Base-by-base conservation (phyloP, 64 coral and sea anemone species). In the Montipora capricornis region DNA sequence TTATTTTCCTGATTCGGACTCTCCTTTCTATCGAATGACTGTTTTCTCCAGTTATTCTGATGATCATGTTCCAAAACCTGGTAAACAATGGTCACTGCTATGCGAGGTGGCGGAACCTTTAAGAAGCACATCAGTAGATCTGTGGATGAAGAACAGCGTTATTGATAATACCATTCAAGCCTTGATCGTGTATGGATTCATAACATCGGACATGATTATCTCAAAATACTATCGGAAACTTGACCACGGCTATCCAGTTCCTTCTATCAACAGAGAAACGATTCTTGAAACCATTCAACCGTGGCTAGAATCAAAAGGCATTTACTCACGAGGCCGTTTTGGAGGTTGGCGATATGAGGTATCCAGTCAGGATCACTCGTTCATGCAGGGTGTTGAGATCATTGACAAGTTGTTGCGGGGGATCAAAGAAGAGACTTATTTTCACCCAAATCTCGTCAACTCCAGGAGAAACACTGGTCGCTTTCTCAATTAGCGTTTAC, bases 291-390 rank as follows among this genome's bases (percentile, higher is more conserved):
- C 75, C 13, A 70, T 96, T 17, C 95, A 90, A 47, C 90, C 90
- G 12, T 96, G 95, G 95, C 20, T 96, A 49, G 77, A 96, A 78
- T 90, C 91, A 11, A 80, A 90, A n/a, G 22, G 49, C 3, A 83
- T 96, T 24, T 96, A 78, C 80, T 96, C 91, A 2, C 85, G 95
- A 0, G 95, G 95, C 37, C 62, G 95, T 9, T 96, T 96, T 85
- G 95, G 95, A 45, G 95, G 95, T 17, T 96, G 95, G 95, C 81
- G 91, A 4, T 96, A 96, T 47, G 95, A 96, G 48, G 94, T 95
- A 17, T 77, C 80, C 7, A 95, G 88, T 50, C 94, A 95, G 82
- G 94, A 95, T 53, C 94, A 96, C 46, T 96, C 90, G 15, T 93
- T 96, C 1, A 96, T 96, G 95, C 95, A 96, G 52, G 95, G 95